Evolutionary conservation across 2,113 vertebrate species (phyloP), one percentile per base, ranked within the genome.

Genomic region (Myotis yumanensis): DNA sequence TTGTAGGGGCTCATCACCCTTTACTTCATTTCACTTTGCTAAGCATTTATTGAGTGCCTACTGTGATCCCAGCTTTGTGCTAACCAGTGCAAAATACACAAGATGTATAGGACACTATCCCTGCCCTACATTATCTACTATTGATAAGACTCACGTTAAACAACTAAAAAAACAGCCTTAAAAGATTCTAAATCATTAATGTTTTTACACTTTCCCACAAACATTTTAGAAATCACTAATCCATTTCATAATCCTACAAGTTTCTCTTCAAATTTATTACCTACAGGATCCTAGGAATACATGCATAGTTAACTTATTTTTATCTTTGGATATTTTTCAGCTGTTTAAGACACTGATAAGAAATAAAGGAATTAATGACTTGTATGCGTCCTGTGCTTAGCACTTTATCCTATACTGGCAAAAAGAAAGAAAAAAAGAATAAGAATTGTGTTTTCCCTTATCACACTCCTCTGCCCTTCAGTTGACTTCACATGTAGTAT

Each of bases 191-290:
- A 92, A 75, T 87, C 84, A 87, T 81, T 91, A 72, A 35, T 68
- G 35, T 91, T 94, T 81, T 90, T 71, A 86, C 2, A 92, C 46
- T 96, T 91, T 91, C 69, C 18, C 71, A 91, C 71, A 88, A 89
- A 75, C 17, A 51, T 91, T 86, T 94, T 89, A 87, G 66, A 89
- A 66, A 23, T 94, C 20, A 22, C 40, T 86, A 87, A 90, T 94
- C 51, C n/a, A 94, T 91, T 94, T 95, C 69, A 84, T 93, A 96
- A 76, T 91, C 51, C 80, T 96, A 37, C 68, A 90, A 89, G 88
- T 96, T 94, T 81, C 92, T 94, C 59, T 84, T 97, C 76, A 89
- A 83, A 83, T 93, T 96, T 96, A 95, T 95, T 66, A 75, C 75
- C 69, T 96, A 86, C 43, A 89, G 86, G 35, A 90, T 90, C 87